Conservation (phyloP, 2,113 vertebrate genomes). For the Parotia lawesii region DNA sequence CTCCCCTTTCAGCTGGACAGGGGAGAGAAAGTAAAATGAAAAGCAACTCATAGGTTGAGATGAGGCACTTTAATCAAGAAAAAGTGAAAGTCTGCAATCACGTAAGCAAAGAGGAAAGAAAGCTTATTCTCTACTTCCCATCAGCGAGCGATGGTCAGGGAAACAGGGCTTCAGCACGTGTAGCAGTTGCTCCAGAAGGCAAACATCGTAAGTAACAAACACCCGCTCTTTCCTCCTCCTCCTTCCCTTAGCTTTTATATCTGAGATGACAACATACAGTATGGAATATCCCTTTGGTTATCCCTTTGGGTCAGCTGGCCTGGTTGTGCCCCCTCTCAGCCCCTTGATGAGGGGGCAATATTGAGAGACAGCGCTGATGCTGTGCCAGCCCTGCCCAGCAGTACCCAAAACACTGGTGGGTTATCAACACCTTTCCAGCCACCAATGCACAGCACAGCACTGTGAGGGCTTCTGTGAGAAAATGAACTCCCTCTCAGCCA, state of each 20-base stretch:
- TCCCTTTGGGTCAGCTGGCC: background rate
- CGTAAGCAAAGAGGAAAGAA: background rate
- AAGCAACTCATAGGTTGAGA: background rate
- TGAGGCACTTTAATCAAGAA: background rate
- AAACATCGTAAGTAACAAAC: background rate
- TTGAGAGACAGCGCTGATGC: accelerated
- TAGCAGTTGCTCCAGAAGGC: background rate
- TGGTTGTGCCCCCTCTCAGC: background rate
- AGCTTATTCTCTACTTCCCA: background rate
- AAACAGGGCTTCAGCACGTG: background rate
- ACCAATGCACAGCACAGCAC: background rate
- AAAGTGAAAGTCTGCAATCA: background rate
- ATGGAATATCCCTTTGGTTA: background rate
- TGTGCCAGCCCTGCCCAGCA: background rate
- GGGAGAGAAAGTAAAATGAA: background rate
- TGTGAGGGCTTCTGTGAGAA: accelerated
- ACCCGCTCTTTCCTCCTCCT: background rate
- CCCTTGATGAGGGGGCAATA: accelerated
- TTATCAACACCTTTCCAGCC: background rate
- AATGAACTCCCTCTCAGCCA: background rate
- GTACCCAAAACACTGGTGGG: background rate
- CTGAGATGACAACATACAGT: background rate
- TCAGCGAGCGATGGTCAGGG: accelerated
- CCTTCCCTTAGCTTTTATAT: background rate
- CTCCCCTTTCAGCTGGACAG: background rate